phyloP scores from a whole-genome alignment of 2,797 vertebrate genomes.

The Enteromius paludinosus region DNA sequence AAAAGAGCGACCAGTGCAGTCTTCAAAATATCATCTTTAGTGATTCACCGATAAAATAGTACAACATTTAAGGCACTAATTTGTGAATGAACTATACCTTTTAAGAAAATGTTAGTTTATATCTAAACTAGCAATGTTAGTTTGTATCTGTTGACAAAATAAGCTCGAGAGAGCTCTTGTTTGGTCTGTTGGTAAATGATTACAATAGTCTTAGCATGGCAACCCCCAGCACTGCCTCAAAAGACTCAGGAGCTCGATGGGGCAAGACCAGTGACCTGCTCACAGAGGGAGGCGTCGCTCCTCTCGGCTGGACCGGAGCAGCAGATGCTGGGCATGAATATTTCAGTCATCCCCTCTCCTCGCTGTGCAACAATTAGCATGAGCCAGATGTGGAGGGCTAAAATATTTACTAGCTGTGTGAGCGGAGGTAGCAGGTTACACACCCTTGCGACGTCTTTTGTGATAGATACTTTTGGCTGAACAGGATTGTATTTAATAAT shows the following conservation, averaged over 20 bases:
- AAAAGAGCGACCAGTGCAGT: neutral
- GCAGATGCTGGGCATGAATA: slow-evolving; percentile 84
- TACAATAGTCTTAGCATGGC: neutral
- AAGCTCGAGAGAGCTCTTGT: slow-evolving; percentile 67
- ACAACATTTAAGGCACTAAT: neutral
- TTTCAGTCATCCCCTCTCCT: slow-evolving; percentile 71
- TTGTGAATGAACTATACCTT: neutral
- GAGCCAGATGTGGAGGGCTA: slow-evolving; percentile 82
- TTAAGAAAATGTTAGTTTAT: too few species aligned
- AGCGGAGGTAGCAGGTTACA: slow-evolving; percentile 40
- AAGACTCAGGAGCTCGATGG: slow-evolving; percentile 8
- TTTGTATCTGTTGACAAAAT: slow-evolving; percentile 63
- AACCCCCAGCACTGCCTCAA: slow-evolving; percentile 19
- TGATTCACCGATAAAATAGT: too few species aligned
- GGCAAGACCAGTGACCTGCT: slow-evolving; percentile 37
- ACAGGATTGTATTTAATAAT: neutral
- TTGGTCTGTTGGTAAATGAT: slow-evolving; percentile 56
- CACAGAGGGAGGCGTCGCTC: slow-evolving; percentile 15
- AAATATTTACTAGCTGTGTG: slow-evolving; percentile 80
- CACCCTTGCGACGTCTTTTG: slow-evolving; percentile 16
- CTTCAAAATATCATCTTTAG: neutral
- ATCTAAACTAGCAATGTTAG: neutral
- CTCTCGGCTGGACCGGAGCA: slow-evolving; percentile 55
- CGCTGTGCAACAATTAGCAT: slow-evolving; percentile 79
- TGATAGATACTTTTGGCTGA: neutral